Conservation (phyloP, 2,113 vertebrate species). For the Onychostoma macrolepis region DNA sequence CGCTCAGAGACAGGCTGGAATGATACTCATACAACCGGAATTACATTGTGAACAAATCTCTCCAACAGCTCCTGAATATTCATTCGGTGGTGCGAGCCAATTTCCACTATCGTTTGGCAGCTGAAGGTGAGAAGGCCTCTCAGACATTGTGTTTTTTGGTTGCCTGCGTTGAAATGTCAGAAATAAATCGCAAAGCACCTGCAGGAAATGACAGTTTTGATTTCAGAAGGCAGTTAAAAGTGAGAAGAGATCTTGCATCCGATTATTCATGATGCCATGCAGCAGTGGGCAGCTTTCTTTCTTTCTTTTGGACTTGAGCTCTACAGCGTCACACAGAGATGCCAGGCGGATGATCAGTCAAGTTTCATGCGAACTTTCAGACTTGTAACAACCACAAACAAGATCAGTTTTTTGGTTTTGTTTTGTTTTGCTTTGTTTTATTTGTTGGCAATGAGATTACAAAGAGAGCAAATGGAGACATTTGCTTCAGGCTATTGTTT, state of each 20-base stretch:
- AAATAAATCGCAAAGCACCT: constrained; percentile 40
- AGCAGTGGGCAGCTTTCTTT: not conserved
- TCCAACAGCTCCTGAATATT: constrained; percentile 32
- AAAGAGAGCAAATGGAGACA: not conserved
- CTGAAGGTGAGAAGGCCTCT: not conserved
- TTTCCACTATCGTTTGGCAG: constrained; percentile 36
- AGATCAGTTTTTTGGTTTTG: no score
- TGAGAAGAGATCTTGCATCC: constrained; percentile 44
- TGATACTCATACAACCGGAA: not conserved
- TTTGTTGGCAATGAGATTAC: not conserved
- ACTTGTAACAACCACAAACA: not conserved
- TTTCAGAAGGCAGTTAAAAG: constrained; percentile 43
- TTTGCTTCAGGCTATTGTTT: not conserved
- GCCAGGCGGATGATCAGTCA: not conserved
- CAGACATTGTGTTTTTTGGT: constrained; percentile 40
- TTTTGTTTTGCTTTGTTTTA: no score
- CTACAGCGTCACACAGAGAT: not conserved
- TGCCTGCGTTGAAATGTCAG: constrained; percentile 3
- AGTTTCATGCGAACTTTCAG: not conserved
- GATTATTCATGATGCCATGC: constrained; percentile 58
- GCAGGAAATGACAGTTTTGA: constrained; percentile 52
- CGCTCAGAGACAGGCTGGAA: not conserved
- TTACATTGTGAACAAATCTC: constrained; percentile 40
- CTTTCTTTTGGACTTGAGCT: not conserved
- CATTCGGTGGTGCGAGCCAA: constrained; percentile 3